Evolutionary conservation across 2,797 vertebrate genomes (phyloP), one percentile per base, ranked within the genome.

Genomic region (Mormyrus hasselquistii): DNA sequence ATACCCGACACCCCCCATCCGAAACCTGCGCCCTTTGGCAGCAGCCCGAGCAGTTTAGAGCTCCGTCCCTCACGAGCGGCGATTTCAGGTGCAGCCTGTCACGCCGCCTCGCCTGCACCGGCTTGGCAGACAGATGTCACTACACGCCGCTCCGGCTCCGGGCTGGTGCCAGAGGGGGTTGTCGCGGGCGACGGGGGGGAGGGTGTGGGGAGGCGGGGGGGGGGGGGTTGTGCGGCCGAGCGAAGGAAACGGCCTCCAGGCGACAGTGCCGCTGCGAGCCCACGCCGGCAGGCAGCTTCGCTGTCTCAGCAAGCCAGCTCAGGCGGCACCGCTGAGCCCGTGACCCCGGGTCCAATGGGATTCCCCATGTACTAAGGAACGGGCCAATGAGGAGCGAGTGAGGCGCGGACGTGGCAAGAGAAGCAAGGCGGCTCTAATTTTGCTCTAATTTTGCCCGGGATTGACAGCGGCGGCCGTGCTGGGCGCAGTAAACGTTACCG

Each of bases 1-100:
- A 93, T 94, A 94, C 92, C 93, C 59, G 1, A 88, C 84, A 93
- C 92, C 92, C 89, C 93, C 89, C 88, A 93, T 95, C 86, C 10
- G 12, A 92, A 95, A 95, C 94, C 95, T 95, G 95, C 95, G 95
- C 95, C 94, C 94, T 3, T 19, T 92, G 93, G 93, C 93, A 86
- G 92, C 93, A 91, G 93, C 93, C 92, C 87, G 90, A 93, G 90
- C 90, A 92, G 79, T 91, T 93, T 92, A 93, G 92, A 95, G 95
- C 95, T 93, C 92, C 93, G 92, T 91, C 93, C 79, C 94, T 95
- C 96, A 95, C 95, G 95, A 95, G 95, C 92, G 91, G 93, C 38
- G 93, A 92, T 93, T 95, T 95, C 94, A 94, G 94, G 94, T 94
- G 94, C 94, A 88, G 94, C 94, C 92, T 95, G 95, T 95, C 96